phyloP scores from a whole-genome alignment of 92 coral and sea anemone species.

The Pocillopora meandrina region DNA sequence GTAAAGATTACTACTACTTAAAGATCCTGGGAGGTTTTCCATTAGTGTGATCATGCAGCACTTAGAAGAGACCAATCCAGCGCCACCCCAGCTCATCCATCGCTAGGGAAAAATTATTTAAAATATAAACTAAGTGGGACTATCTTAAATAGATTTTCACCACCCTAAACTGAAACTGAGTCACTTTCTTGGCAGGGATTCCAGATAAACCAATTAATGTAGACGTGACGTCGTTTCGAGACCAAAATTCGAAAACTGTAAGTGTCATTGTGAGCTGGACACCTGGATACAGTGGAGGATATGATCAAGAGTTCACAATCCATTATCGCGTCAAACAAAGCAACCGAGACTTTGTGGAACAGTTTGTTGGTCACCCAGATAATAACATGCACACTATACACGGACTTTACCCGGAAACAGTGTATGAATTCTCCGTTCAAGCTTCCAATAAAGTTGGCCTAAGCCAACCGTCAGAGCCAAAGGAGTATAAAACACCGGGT shows the following conservation, averaged over 20 bases:
- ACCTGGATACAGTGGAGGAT: slow-evolving; percentile 81
- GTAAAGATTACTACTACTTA: too few species aligned
- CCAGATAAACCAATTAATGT: slow-evolving; percentile 77
- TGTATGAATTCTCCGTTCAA: slow-evolving; percentile 64
- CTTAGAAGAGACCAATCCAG: too few species aligned
- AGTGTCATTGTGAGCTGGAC: slow-evolving; percentile 78
- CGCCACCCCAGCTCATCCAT: too few species aligned
- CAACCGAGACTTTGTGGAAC: slow-evolving; percentile 20
- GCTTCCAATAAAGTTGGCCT: slow-evolving; percentile 60
- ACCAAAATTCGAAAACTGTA: slow-evolving; percentile 51
- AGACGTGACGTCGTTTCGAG: slow-evolving; percentile 35
- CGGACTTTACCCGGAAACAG: slow-evolving; percentile 68
- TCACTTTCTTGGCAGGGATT: slow-evolving; percentile 40
- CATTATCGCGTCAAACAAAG: slow-evolving; percentile 44
- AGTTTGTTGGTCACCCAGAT: slow-evolving; percentile 30
- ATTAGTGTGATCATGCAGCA: too few species aligned
- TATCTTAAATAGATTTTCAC: too few species aligned
- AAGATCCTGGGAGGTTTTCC: too few species aligned
- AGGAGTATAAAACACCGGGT: slow-evolving; percentile 65
- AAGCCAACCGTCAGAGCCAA: slow-evolving; percentile 26
- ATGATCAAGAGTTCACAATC: slow-evolving; percentile 57
- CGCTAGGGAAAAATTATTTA: too few species aligned
- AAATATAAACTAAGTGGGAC: too few species aligned
- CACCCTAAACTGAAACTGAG: background rate
- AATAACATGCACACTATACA: slow-evolving; percentile 43